Evolutionary conservation across 2,113 vertebrate genomes (phyloP), one percentile per base, ranked within the genome.

Genomic region (Oreochromis tanganicae): DNA sequence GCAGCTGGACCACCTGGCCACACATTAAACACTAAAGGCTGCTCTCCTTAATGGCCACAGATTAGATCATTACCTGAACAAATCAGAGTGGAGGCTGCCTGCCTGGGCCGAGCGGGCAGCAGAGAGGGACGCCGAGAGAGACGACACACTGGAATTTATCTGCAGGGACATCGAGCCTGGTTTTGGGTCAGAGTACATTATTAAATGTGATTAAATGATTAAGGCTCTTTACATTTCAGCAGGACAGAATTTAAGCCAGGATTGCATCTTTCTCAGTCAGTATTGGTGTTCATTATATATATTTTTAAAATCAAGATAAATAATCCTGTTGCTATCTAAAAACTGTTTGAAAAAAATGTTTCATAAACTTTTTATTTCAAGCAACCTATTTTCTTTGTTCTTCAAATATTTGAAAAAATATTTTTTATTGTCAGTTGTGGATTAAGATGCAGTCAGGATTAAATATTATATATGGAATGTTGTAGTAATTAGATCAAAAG

Each of bases 41-140:
- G 93, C 90, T 94, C 87, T 96, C 91, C 85, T 91, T 92, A 91
- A 91, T 96, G 82, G 93, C 85, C 82, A 80, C 85, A 94, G 94
- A 96, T 96, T 91, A 95, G 95, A 96, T 94, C 93, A 94, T 90
- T 94, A 97, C 93, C 87, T 91, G 95, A 95, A 93, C 95, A 95
- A 96, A 95, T 59, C 52, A 93, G 87, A 85, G 86, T 81, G 82
- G 83, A 93, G 82, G 54, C 80, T 84, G 81, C 85, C 41, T 50
- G 57, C 85, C 46, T 55, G 57, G 89, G 68, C 85, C 46, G 50
- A 84, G 87, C 68, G 75, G 87, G 89, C 88, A 89, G 89, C 89
- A 63, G 83, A 66, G 36, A 83, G 85, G 71, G 82, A 81, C n/a
- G 2, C 61, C 55, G 73, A 59, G 66, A 83, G 57, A 90, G 88